Conservation (phyloP, 1,140 invertebrate genomes). For the Parapsyche elsis region DNA sequence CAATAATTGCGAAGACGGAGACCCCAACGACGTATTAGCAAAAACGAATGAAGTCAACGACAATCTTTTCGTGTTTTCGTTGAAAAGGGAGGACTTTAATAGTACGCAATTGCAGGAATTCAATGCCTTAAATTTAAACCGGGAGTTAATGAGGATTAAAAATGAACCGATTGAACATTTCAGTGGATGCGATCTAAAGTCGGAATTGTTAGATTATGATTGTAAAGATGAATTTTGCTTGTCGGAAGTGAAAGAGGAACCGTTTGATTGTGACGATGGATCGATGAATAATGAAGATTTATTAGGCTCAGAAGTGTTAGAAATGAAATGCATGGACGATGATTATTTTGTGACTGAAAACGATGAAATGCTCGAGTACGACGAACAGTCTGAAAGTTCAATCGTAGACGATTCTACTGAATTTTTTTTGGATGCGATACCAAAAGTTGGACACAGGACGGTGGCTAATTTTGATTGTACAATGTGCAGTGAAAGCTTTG, state of each 20-base stretch:
- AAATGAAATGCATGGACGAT: not conserved
- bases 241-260: not conserved
- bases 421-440: not conserved
- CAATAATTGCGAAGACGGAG: not conserved
- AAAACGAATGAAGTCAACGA: not conserved
- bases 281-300: not conserved
- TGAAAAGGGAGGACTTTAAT: not conserved
- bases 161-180: not conserved
- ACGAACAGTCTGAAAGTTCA: not conserved
- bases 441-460: not conserved
- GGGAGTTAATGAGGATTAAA: not conserved
- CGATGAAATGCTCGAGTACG: not conserved
- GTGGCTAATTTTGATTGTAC: conserved; percentile 39
- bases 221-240: not conserved
- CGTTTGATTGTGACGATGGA: not conserved
- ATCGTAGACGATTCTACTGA: not conserved
- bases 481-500: conserved; percentile 48
- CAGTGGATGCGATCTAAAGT: not conserved
- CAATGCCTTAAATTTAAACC: not conserved
- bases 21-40: not conserved
- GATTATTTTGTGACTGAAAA: not conserved
- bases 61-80: not conserved
- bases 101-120: not conserved
- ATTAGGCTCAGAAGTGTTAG: not conserved
- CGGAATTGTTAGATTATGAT: not conserved